Conservation (phyloP, 2,888 invertebrate genomes). For the Rhamphomyia laevipes region DNA sequence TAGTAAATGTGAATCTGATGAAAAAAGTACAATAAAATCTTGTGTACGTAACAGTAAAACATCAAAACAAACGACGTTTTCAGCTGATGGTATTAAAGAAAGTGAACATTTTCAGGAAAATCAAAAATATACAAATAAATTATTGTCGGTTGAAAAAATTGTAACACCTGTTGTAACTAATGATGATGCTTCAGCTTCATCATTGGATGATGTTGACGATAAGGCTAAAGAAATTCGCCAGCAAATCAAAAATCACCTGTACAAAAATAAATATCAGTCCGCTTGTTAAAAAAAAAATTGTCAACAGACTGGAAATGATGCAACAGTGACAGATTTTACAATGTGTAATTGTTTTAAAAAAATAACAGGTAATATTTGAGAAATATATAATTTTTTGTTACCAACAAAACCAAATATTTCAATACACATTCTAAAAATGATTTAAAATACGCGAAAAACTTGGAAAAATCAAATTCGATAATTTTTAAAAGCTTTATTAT, state of each 20-base stretch:
- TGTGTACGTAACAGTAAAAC: slow-evolving; percentile 8
- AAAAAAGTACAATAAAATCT: slow-evolving; percentile 11
- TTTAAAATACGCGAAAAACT: too few species aligned
- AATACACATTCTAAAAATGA: too few species aligned
- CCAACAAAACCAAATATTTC: too few species aligned
- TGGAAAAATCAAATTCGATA: too few species aligned
- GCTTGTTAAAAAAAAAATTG: too few species aligned
- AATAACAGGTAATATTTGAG: too few species aligned
- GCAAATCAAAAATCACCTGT: not conserved
- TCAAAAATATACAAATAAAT: not conserved
- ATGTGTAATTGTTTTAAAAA: too few species aligned
- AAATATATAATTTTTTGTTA: too few species aligned
- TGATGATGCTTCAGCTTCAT: not conserved
- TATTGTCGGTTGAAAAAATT: not conserved
- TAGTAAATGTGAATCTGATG: slow-evolving; percentile 3
- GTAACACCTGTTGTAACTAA: not conserved
- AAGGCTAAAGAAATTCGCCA: slow-evolving; percentile 21
- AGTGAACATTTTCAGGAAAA: not conserved
- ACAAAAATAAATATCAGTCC: not conserved
- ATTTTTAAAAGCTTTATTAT: too few species aligned
- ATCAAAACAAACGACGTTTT: too few species aligned
- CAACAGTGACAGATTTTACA: slow-evolving; percentile 26
- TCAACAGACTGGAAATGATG: slow-evolving; percentile 18
- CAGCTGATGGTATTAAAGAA: not conserved
- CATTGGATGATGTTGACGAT: slow-evolving; percentile 20